phyloP scores from a whole-genome alignment of 2,113 vertebrate genomes.

The Ranitomeya imitator region DNA sequence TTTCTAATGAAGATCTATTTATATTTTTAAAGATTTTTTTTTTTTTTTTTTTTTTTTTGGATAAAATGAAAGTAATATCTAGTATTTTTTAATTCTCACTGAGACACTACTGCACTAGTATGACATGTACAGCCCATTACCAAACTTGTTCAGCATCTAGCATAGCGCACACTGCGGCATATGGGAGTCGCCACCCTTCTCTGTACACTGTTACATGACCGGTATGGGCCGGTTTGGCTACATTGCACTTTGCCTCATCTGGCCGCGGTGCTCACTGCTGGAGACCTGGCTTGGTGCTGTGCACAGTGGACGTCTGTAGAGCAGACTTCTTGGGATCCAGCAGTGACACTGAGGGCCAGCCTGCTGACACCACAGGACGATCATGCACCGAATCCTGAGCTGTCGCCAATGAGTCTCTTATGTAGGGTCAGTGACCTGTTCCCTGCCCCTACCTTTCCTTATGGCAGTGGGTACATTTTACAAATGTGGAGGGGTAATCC shows the following conservation, averaged over 20 bases:
- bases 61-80: not conserved
- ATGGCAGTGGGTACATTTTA: not conserved
- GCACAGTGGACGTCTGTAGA: not conserved
- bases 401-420: not conserved
- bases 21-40: constrained; percentile 50
- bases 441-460: not conserved
- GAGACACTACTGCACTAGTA: constrained; percentile 41
- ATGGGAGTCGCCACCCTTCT: not conserved
- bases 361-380: not conserved
- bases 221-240: not conserved
- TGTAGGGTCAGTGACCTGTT: not conserved
- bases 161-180: not conserved
- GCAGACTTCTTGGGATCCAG: not conserved
- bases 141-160: constrained; percentile 2
- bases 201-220: not conserved
- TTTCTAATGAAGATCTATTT: constrained; percentile 50
- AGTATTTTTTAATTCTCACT: constrained; percentile 14
- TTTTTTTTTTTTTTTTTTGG: too few species aligned
- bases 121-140: not conserved
- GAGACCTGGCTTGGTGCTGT: not conserved
- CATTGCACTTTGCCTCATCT: constrained; percentile 25
- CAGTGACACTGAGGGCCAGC: not conserved
- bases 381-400: not conserved
- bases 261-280: not conserved
- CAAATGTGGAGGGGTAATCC: too few species aligned